phyloP scores from a whole-genome alignment of 2,113 vertebrate genomes.

The Vimba vimba region DNA sequence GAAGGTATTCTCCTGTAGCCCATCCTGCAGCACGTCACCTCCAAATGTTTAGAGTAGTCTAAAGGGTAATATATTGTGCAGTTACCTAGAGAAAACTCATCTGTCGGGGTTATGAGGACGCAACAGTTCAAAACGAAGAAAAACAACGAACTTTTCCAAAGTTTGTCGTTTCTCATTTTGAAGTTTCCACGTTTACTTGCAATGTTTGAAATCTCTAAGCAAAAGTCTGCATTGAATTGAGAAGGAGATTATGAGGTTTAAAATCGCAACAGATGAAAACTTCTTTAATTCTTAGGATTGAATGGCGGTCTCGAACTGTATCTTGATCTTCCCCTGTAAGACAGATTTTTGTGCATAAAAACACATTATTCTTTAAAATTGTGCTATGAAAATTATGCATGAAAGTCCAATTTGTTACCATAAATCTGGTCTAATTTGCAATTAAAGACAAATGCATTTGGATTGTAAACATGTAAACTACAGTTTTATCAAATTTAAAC shows the following conservation, averaged over 20 bases:
- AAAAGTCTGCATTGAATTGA: neutral
- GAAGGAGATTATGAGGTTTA: neutral
- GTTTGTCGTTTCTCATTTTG: neutral
- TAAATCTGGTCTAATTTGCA: neutral
- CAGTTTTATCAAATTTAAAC: no score
- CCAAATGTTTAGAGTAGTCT: no score
- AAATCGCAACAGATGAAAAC: neutral
- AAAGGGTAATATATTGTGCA: no score
- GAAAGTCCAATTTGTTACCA: neutral
- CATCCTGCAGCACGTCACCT: no score
- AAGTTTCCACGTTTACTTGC: neutral
- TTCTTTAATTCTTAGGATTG: neutral
- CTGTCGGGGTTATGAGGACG: no score
- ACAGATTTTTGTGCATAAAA: neutral
- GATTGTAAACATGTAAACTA: neutral
- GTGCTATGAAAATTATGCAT: neutral
- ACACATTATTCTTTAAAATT: neutral
- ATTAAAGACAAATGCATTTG: neutral
- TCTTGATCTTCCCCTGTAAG: slow-evolving; percentile 1
- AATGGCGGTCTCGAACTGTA: neutral
- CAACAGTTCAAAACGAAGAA: no score
- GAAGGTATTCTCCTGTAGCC: no score
- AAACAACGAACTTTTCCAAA: no score
- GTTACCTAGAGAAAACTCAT: no score
- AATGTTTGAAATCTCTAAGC: no score